Conservation (phyloP, 2,797 vertebrate species). For the Enteromius fasciolatus region DNA sequence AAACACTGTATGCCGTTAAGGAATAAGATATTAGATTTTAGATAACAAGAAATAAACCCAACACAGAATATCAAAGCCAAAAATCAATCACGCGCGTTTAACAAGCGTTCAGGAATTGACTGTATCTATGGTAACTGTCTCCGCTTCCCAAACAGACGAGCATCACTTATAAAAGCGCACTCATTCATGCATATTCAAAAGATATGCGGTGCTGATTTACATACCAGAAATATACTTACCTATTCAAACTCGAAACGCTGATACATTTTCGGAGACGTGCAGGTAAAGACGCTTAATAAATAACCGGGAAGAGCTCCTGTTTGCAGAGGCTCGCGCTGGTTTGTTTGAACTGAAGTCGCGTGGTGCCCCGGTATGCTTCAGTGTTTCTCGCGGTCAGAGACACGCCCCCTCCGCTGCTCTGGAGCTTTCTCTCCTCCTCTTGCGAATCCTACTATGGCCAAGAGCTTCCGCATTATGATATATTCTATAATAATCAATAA, state of each 20-base stretch:
- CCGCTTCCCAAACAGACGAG: constrained; percentile 22
- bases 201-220: constrained; percentile 21
- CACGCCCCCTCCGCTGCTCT: constrained; percentile 58
- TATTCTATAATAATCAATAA: neutral
- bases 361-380: constrained; percentile 46
- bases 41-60: neutral
- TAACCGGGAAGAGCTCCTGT: constrained; percentile 8
- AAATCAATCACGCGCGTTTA: neutral
- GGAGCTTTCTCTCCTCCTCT: constrained; percentile 43
- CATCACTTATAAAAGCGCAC: constrained; percentile 13
- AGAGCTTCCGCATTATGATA: neutral
- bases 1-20: neutral
- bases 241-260: neutral
- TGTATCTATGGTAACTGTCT: constrained; percentile 46
- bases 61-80: neutral
- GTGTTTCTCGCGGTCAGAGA: constrained; percentile 44
- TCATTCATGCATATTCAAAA: constrained; percentile 1
- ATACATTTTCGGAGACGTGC: neutral
- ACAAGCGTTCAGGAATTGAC: neutral
- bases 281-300: neutral
- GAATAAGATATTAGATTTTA: neutral
- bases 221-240: constrained; percentile 41
- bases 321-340: constrained; percentile 37
- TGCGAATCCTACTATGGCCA: neutral
- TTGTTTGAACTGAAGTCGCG: constrained; percentile 54